These are phyloP conservation scores for Formica exsecta DNA, from an alignment of 1,140 invertebrate genomes.

Conservation along the genomic window DNA sequence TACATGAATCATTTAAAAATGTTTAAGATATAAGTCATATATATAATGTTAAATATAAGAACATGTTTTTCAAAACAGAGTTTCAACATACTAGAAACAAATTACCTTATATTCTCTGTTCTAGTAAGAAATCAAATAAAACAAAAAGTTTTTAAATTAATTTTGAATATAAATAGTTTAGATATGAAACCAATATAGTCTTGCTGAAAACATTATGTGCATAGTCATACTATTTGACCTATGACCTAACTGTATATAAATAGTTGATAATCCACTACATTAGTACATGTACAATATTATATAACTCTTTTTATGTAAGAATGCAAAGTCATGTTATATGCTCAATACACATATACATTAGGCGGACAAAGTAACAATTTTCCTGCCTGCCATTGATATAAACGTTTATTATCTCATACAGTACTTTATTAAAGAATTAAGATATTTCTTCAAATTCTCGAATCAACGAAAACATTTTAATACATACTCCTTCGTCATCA, in stretches of 20 bases:
- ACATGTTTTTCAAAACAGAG: not conserved
- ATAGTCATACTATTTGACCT: constrained; percentile 69
- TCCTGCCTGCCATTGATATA: not conserved
- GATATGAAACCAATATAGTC: constrained; percentile 1
- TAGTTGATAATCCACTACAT: constrained; percentile 57
- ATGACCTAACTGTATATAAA: constrained; percentile 67
- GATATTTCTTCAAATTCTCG: not conserved
- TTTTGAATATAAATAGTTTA: not conserved
- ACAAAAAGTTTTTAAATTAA: not conserved
- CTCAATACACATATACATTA: not conserved
- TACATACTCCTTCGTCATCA: constrained; percentile 83
- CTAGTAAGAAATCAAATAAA: not conserved
- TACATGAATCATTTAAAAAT: not conserved
- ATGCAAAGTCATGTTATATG: constrained; percentile 30
- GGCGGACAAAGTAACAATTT: not conserved
- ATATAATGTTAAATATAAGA: constrained; percentile 10
- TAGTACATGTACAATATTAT: constrained; percentile 63
- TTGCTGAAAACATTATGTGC: constrained; percentile 70
- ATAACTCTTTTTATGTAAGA: constrained; percentile 66
- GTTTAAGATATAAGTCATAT: not conserved
- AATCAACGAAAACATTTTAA: not conserved
- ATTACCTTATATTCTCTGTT: not conserved
- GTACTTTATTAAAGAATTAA: not conserved
- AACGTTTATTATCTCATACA: not conserved
- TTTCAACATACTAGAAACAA: not conserved